Base-by-base conservation (phyloP, 1,140 invertebrate species). In the Rhopalosiphum maidis region DNA sequence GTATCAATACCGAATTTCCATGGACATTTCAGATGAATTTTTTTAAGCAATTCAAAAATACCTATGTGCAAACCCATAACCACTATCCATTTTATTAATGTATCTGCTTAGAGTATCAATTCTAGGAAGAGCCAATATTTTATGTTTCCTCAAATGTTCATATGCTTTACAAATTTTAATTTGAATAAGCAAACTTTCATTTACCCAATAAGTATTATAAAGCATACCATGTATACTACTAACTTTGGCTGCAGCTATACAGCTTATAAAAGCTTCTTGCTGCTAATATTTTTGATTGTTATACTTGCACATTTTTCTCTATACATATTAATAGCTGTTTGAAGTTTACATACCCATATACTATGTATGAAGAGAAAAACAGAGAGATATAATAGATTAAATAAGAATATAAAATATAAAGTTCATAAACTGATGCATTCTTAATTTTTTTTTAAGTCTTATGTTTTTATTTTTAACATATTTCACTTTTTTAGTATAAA, bases 141-240 rank as follows among this genome's bases (percentile, higher is more conserved):
- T n/a, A n/a, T n/a, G n/a, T n/a, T n/a, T n/a, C n/a, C n/a, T n/a
- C n/a, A n/a, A n/a, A n/a, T n/a, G n/a, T n/a, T n/a, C n/a, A n/a
- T n/a, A n/a, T n/a, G n/a, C n/a, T n/a, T n/a, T n/a, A n/a, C n/a
- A n/a, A n/a, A n/a, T 8, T 25, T 55, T 94, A 8, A 94, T 94
- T 23, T 93, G 60, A 48, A 94, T 87, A 21, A 94, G 55, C 30
- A 94, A 68, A 43, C 94, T 94, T 43, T 94, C 94, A 60, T 93
- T 93, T 25, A 94, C 85, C 92, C 94, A 94, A 18, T 93, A 46
- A 30, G 90, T 48, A 35, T 82, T 94, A 51, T 94, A 94, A 41
- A 94, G 82, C 77, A 82, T 90, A 30, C 37, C 90, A 22, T 85
- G 22, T 41, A 22, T 30, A 25, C 43, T 90, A 35, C n/a, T 37